Evolutionary conservation across 2,797 vertebrate genomes (phyloP), one percentile per base, ranked within the genome.

Genomic region (Manis pentadactyla): DNA sequence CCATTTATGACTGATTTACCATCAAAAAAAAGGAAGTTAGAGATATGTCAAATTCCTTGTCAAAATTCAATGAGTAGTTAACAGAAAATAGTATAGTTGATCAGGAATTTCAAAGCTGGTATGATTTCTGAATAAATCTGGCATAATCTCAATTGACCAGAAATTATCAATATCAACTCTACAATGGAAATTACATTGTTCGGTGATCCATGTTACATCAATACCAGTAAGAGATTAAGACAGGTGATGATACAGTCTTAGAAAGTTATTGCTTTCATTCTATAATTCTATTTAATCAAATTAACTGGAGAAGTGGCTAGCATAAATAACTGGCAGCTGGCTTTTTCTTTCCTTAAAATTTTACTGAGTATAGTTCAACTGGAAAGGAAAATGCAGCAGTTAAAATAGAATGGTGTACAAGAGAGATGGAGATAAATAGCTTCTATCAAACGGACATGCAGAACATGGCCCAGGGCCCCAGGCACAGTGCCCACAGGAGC

Each of bases 81-180:
- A 77, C 90, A 88, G 73, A 92, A 4, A 79, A 61, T 23, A 92
- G 25, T 4, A 59, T 64, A 93, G 12, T 71, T 84, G 55, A 66
- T n/a, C 25, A 53, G 57, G 18, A 96, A 89, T 19, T 31, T 95
- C 17, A 85, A 71, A 53, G 14, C 23, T 90, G 21, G 1, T 49
- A 37, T 81, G 53, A 92, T 94, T 93, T 96, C 84, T 84, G 27
- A 79, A 89, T 64, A 93, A 87, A 59, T 84, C 39, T 77, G 34
- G 14, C 46, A 57, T 75, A 7, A 42, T 71, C 71, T 85, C 46
- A 83, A 10, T 59, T 96, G 63, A 73, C 49, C 25, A 90, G 63
- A 93, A 95, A 39, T 7, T 27, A 87, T 90, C 61, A 73, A 21
- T 81, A 87, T 84, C 25, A 94, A 55, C 14, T 66, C 64, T 61